Base-by-base conservation (phyloP, 2,113 vertebrate species). In the Gila orcuttii region DNA sequence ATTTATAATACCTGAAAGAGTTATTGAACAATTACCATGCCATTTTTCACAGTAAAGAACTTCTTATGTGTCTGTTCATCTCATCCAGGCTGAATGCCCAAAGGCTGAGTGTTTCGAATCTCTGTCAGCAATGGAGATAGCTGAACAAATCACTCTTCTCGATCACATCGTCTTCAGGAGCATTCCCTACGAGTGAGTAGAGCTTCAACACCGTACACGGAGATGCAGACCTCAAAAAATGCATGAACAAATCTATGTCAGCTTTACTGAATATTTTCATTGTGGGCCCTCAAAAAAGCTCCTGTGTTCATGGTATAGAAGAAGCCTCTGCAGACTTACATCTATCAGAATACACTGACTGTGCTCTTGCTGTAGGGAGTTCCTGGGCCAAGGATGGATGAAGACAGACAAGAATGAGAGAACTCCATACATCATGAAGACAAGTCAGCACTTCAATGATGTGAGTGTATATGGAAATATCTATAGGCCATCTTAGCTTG, bases 331-430 rank as follows among this genome's bases (percentile, higher is more conserved):
- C 12, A 59, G 55, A 62, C 11, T 1, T 52, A 55, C 23, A 21
- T 78, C 76, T 59, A 21, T 59, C 73, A 76, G 42, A 50, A 50
- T 57, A 62, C 33, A 23, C 74, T 81, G 80, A 74, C 55, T 84
- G 39, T 60, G 62, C 57, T 55, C 39, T 66, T 86, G 39, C 87
- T 12, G 50, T 76, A 99, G 98, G 93, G 98, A 99, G 93, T 99
- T 99, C 92, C 96, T 99, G 88, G 98, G 98, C 68, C 98, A 99
- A 87, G 97, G 98, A 33, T 99, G 98, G 98, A 99, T 99, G 98
- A 99, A 99, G 93, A 89, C 94, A 11, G 97, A 99, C 91, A 99
- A 99, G 95, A 97, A 92, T 28, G 97, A 98, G 80, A 95, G 95
- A 88, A 98, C 98, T 0, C 98, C 97, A 0, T 98, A 95, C 90